Evolutionary conservation across 2,888 invertebrate genomes (phyloP).

Genomic region (Ochlodes sylvanus): DNA sequence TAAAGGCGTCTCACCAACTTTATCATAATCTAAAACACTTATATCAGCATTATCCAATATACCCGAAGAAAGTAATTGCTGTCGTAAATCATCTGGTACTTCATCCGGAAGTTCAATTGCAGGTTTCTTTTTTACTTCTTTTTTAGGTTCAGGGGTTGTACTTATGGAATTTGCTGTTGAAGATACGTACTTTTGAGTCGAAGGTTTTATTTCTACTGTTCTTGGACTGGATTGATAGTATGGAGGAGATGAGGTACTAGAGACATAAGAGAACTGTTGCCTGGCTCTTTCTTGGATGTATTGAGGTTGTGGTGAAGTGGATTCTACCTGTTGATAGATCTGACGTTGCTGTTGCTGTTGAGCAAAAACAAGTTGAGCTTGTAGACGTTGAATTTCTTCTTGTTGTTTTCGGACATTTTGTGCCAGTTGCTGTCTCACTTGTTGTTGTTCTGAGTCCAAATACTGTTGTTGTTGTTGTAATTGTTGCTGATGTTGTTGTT

Average conservation of each 20-base stretch:
- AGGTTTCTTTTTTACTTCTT: conserved; percentile 83
- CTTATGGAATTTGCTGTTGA: conserved; percentile 79
- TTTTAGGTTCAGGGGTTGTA: conserved; percentile 69
- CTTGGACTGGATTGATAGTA: conserved; percentile 76
- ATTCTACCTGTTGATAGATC: conserved; percentile 57
- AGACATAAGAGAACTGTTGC: conserved; percentile 59
- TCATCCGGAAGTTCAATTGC: conserved; percentile 90
- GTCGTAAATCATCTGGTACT: conserved; percentile 93
- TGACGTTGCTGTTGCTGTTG: conserved; percentile 68
- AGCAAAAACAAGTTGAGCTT: conserved; percentile 67
- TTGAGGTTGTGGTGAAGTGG: conserved; percentile 67
- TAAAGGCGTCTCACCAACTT: conserved; percentile 93
- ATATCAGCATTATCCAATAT: conserved; percentile 95
- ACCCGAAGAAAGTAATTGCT: conserved; percentile 93
- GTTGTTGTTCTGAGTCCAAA: conserved; percentile 70
- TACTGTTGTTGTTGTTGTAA: conserved; percentile 70
- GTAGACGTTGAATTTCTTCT: conserved; percentile 81
- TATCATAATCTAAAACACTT: conserved; percentile 94
- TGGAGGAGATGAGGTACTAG: conserved; percentile 66
- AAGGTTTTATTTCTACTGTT: conserved; percentile 78
- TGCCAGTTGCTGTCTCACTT: conserved; percentile 72
- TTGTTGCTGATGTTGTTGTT: conserved; percentile 53
- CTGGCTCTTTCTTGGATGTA: conserved; percentile 74
- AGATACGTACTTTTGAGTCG: conserved; percentile 79
- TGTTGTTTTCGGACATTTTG: conserved; percentile 81